phyloP scores from a whole-genome alignment of 2,113 vertebrate species.

The Mormyrus iriodes region DNA sequence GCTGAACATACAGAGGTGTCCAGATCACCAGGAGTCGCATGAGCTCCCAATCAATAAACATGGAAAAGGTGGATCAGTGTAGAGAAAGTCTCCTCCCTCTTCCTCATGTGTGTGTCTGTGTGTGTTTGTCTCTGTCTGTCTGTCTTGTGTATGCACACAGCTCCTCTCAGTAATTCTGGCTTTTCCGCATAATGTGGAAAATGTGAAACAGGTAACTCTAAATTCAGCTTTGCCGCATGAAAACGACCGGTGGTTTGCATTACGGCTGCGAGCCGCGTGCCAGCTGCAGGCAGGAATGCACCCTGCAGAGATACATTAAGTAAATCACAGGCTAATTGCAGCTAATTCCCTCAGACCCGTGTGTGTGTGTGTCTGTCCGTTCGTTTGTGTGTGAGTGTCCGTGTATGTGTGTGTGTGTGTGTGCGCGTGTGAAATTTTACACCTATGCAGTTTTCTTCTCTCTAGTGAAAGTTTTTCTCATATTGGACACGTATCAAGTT shows the following conservation, averaged over 20 bases:
- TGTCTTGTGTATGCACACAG: neutral
- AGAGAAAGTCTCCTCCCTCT: neutral
- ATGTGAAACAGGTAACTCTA: slow-evolving; percentile 7
- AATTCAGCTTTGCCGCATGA: slow-evolving; percentile 11
- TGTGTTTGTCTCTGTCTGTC: neutral
- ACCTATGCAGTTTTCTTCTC: neutral
- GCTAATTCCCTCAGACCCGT: neutral
- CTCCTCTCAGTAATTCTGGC: neutral
- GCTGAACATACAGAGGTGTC: neutral
- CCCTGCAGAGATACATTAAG: neutral
- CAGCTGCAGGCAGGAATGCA: neutral
- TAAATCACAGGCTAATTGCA: neutral
- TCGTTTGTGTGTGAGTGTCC: too few species aligned
- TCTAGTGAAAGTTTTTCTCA: neutral
- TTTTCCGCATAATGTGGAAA: slow-evolving; percentile 13
- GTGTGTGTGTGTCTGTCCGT: too few species aligned
- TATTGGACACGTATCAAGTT: neutral
- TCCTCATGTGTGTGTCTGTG: neutral
- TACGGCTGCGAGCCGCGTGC: neutral
- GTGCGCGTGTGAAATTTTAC: neutral
- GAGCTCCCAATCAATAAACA: neutral
- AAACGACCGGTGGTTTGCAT: neutral
- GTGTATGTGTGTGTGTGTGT: neutral
- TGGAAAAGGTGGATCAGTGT: neutral
- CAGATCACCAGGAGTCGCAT: neutral